Conservation (phyloP, 1,140 invertebrate species). For the Drosophila punjabiensis region DNA sequence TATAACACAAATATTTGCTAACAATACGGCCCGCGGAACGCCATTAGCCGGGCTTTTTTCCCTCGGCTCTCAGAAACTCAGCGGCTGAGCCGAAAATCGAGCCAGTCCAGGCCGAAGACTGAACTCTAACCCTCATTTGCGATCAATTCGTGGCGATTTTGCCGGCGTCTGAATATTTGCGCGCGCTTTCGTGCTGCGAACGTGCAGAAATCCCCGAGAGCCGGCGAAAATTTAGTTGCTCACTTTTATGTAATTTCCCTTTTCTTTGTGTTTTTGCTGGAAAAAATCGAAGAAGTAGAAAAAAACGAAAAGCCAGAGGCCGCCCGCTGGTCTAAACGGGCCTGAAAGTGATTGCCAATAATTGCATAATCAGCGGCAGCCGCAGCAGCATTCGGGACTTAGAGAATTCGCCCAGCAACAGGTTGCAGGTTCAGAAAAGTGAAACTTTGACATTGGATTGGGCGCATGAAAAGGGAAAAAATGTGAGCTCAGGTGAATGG, state of each 20-base stretch:
- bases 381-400: slow-evolving; percentile 17
- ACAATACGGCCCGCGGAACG: slow-evolving; percentile 75
- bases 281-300: slow-evolving; percentile 21
- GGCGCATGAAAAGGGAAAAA: not conserved
- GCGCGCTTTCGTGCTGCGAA: slow-evolving; percentile 70
- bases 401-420: slow-evolving; percentile 66
- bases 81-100: slow-evolving; percentile 7
- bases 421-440: slow-evolving; percentile 71
- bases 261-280: slow-evolving; percentile 63
- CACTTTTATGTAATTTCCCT: slow-evolving; percentile 84
- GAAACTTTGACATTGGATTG: slow-evolving; percentile 77
- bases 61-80: slow-evolving; percentile 16
- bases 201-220: slow-evolving; percentile 67
- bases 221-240: slow-evolving; percentile 80
- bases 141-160: slow-evolving; percentile 83
- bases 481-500: slow-evolving; percentile 25
- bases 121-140: slow-evolving; percentile 84
- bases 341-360: slow-evolving; percentile 82
- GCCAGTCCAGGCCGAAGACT: slow-evolving; percentile 35
- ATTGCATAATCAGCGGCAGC: slow-evolving; percentile 74
- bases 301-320: slow-evolving; percentile 44
- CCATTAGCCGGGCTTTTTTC: slow-evolving; percentile 57
- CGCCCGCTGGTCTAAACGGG: slow-evolving; percentile 78
- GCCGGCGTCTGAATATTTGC: slow-evolving; percentile 72
- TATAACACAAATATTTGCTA: slow-evolving; percentile 84